These are phyloP conservation scores for Macrobrachium rosenbergii DNA, from an alignment of 1,140 invertebrate species.

Conservation along the genomic window DNA sequence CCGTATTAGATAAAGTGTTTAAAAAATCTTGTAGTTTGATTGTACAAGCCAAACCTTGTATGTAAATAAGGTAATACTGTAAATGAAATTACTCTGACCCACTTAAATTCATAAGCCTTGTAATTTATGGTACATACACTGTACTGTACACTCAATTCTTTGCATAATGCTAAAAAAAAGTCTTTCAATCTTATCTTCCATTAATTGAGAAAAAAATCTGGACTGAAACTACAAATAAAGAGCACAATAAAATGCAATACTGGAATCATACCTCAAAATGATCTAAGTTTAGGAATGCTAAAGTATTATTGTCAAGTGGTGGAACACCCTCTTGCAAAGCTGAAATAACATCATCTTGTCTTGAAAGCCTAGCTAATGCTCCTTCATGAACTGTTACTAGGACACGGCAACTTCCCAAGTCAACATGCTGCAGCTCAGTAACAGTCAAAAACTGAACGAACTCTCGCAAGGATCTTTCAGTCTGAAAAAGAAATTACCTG, in stretches of 20 bases:
- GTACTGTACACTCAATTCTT: no score
- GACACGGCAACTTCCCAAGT: constrained; percentile 57
- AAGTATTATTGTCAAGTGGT: constrained; percentile 61
- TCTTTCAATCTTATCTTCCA: no score
- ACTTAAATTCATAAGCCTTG: no score
- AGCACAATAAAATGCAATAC: no score
- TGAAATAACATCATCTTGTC: constrained; percentile 65
- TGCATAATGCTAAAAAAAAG: no score
- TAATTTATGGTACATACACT: no score
- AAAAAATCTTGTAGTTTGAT: no score
- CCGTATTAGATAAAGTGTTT: no score
- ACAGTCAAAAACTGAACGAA: constrained; percentile 56
- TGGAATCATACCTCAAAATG: constrained; percentile 71
- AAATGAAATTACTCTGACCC: no score
- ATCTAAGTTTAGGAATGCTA: constrained; percentile 73
- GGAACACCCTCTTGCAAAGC: constrained; percentile 65
- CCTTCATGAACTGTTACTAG: constrained; percentile 63
- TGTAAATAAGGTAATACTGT: no score
- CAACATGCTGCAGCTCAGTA: constrained; percentile 64
- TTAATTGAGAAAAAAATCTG: no score
- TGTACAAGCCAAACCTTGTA: no score
- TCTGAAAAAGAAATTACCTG: constrained; percentile 37
- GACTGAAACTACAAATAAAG: not conserved
- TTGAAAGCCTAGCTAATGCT: constrained; percentile 52
- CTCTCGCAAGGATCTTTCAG: constrained; percentile 63